A percentile compares a stretch with the other conserved stretches of the same genome.
Evolutionary conservation across 2,797 vertebrate species (phyloP).

Genomic region (Antrozous pallidus): DNA sequence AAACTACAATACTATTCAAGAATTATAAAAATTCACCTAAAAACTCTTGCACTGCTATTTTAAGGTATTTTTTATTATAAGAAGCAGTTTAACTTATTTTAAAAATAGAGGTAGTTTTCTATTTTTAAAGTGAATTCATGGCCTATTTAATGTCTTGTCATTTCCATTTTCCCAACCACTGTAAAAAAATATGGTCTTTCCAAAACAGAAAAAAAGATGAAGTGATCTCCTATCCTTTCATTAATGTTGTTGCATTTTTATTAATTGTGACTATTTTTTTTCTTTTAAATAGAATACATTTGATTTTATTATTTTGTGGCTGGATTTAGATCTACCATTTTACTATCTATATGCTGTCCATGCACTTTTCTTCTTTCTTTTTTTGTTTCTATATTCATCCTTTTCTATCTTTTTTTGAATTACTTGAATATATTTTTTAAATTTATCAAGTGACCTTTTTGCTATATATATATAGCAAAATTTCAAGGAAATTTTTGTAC

Average conservation of each 20-base stretch:
- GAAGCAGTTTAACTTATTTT: background rate
- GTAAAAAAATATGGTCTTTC: background rate
- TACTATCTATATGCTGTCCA: background rate
- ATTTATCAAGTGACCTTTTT: background rate
- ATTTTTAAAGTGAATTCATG: background rate
- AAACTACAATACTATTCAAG: background rate
- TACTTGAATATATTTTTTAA: background rate
- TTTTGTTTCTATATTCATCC: background rate
- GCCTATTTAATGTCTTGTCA: background rate
- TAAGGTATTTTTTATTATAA: background rate
- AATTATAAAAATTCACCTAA: background rate
- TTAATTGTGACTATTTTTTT: background rate
- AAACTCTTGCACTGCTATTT: background rate
- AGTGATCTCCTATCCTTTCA: background rate
- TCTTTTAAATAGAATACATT: background rate
- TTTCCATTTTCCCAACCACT: background rate
- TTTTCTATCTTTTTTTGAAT: background rate
- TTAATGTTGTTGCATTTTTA: background rate
- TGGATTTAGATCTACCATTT: background rate
- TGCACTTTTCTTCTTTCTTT: background rate
- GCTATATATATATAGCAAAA: background rate
- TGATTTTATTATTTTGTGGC: background rate
- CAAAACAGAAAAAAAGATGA: background rate
- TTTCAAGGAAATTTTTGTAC: background rate
- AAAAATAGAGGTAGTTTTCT: background rate